phyloP scores from a whole-genome alignment of 2,113 vertebrate species.

The Galeopterus variegatus region DNA sequence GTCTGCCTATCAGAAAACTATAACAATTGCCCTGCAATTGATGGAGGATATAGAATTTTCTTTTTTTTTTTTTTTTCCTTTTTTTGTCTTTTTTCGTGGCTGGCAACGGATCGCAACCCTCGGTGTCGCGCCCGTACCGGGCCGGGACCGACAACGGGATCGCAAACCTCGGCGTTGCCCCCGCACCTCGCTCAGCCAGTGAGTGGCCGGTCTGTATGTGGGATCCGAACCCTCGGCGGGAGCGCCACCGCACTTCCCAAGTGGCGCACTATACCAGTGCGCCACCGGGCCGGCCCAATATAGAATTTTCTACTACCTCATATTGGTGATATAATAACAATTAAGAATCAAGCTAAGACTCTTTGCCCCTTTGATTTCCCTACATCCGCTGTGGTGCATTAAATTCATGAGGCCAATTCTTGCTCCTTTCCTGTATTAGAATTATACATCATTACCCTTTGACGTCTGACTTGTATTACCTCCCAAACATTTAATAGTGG shows the following conservation, averaged over 20 bases:
- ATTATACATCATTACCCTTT: background rate
- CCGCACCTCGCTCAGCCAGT: no score
- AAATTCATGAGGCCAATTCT: background rate
- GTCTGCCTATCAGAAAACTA: background rate
- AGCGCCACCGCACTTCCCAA: no score
- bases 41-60: background rate
- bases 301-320: background rate
- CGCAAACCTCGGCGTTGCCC: no score
- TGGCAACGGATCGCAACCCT: no score
- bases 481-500: constrained; percentile 8
- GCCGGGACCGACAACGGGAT: no score
- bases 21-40: background rate
- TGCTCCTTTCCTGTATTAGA: background rate
- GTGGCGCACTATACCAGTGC: no score
- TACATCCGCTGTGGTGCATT: background rate
- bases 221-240: no score
- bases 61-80: no score
- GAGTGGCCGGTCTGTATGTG: no score
- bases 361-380: background rate
- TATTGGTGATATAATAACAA: background rate
- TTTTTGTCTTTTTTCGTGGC: no score
- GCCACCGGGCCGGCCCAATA: no score
- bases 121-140: no score
- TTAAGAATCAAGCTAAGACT: background rate
- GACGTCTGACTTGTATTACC: background rate